Evolutionary conservation across 2,888 invertebrate species (phyloP).

Genomic region (Muscina levida): DNA sequence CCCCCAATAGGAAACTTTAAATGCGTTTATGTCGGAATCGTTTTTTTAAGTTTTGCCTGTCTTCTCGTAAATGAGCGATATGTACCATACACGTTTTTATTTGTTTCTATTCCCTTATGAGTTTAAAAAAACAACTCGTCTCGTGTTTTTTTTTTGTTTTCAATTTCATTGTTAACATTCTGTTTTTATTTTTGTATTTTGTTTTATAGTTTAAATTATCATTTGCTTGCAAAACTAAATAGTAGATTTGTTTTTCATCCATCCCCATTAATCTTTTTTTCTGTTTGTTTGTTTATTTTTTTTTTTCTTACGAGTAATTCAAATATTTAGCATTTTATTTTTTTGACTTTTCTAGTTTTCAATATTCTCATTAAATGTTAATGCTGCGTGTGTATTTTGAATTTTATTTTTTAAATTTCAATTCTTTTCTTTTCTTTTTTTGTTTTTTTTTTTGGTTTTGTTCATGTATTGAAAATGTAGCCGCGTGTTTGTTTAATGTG

Average conservation of each 20-base stretch:
- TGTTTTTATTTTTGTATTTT: constrained; percentile 61
- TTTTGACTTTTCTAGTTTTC: constrained; percentile 50
- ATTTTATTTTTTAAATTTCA: constrained; percentile 27
- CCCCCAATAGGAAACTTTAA: too few relatives aligned
- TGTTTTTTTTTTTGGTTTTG: constrained; percentile 34
- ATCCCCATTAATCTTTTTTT: constrained; percentile 52
- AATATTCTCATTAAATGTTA: constrained; percentile 40
- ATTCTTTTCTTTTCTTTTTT: constrained; percentile 46
- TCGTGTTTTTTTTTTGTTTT: constrained; percentile 43
- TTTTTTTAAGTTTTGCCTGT: too few relatives aligned
- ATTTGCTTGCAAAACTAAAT: constrained; percentile 74
- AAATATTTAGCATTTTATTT: constrained; percentile 46
- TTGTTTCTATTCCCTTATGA: too few relatives aligned
- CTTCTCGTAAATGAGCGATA: too few relatives aligned
- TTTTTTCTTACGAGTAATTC: constrained; percentile 6
- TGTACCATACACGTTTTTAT: too few relatives aligned
- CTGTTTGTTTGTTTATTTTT: constrained; percentile 44
- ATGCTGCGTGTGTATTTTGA: constrained; percentile 53
- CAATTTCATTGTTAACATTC: constrained; percentile 65
- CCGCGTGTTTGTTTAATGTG: constrained; percentile 13
- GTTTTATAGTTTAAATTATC: constrained; percentile 64
- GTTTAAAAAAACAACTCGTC: constrained; percentile 45
- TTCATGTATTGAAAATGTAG: constrained; percentile 50
- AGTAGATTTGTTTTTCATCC: constrained; percentile 68
- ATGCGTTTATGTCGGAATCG: too few relatives aligned